Evolutionary conservation across 2,113 vertebrate species (phyloP), one percentile per base, ranked within the genome.

Genomic region (Chauna torquata): DNA sequence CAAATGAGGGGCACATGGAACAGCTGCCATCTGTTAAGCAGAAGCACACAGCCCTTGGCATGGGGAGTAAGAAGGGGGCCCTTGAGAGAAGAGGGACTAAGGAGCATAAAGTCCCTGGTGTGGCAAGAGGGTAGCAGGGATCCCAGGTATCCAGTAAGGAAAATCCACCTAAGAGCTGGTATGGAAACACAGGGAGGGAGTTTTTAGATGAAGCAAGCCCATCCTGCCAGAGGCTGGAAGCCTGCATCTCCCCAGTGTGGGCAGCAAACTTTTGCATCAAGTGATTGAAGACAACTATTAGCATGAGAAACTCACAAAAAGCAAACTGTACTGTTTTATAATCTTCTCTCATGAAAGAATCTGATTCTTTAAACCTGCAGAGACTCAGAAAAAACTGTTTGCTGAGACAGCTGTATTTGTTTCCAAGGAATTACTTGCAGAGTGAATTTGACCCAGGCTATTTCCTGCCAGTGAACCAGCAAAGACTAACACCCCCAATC

Each of bases 401-500:
- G 80, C 86, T 87, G 88, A 86, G n/a, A 20, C 20, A 49, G 70
- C 25, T 91, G 30, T 40, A 27, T 69, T 82, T 82, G 69, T 72
- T 86, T 87, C 91, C 66, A 79, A 66, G 54, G 36, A 94, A 58
- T 52, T 89, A 76, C 57, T 93, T 88, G 66, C 40, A 82, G 83
- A 79, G 80, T 77, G 16, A 90, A 94, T 94, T 92, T 62, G 83
- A 92, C 38, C 83, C 30, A n/a, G 23, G 24, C 44, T 68, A 24
- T 89, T 92, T 96, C 86, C 83, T 96, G 52, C 40, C 66, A 50
- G 50, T 57, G 38, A 94, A 72, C 54, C 57, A 55, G 92, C 14
- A 36, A 78, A 55, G 57, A 89, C 30, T 50, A 45, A 91, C 36
- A 72, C 65, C n/a, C 30, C 18, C 44, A 61, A 4, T 78, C 16